A percentile compares a stretch with the other conserved stretches of the same genome.
phyloP scores from a whole-genome alignment of 1,140 invertebrate species.

The Drosophila ananassae region DNA sequence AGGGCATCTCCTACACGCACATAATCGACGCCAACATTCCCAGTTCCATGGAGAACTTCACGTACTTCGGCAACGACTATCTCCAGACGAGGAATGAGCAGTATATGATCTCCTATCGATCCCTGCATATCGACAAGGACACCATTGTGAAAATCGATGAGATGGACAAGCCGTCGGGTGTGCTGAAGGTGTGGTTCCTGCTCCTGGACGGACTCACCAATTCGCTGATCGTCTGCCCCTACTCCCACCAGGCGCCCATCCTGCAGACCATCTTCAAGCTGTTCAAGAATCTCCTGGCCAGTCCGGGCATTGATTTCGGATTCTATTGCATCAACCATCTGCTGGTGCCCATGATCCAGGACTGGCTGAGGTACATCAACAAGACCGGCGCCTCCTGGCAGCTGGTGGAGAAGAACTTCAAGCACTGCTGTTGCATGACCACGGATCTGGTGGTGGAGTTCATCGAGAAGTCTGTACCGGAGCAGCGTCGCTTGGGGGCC shows the following conservation, averaged over 20 bases:
- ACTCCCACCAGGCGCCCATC: conserved; percentile 93
- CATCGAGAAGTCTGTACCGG: conserved; percentile 81
- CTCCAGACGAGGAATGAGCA: conserved; percentile 83
- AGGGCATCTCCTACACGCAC: conserved; percentile 90
- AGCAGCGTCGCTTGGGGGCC: conserved; percentile 53
- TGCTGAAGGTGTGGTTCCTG: conserved; percentile 95
- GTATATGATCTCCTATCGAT: conserved; percentile 85
- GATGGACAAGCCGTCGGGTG: conserved; percentile 92
- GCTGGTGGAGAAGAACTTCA: conserved; percentile 93
- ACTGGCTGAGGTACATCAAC: conserved; percentile 92
- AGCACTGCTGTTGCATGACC: conserved; percentile 95
- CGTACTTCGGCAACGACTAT: conserved; percentile 84
- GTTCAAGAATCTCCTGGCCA: conserved; percentile 89
- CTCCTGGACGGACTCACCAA: conserved; percentile 95
- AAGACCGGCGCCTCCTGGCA: conserved; percentile 89
- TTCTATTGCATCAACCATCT: conserved; percentile 96
- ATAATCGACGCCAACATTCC: conserved; percentile 94
- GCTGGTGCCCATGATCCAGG: conserved; percentile 94
- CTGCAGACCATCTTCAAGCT: conserved; percentile 94
- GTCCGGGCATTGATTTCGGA: conserved; percentile 93
- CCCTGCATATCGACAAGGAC: conserved; percentile 85
- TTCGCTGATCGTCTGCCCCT: conserved; percentile 91
- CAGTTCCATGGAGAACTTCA: conserved; percentile 89
- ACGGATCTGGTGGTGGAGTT: conserved; percentile 96
- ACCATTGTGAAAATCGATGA: conserved; percentile 86